Evolutionary conservation across 2,113 vertebrate genomes (phyloP).

Genomic region (Bubo scandiacus): DNA sequence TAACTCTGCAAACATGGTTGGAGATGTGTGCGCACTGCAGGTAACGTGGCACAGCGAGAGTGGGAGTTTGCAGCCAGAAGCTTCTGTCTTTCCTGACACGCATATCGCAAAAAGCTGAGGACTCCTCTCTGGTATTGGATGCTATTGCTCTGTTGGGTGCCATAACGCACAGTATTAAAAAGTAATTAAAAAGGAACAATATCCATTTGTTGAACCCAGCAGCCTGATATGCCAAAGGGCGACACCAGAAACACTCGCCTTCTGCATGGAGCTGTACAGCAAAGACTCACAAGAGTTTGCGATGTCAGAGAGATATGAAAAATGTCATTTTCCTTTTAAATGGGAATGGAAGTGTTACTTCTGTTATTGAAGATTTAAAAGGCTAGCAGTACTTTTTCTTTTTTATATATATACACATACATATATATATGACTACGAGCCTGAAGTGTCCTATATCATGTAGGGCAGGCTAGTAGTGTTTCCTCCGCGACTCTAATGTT

Average conservation of each 20-base stretch:
- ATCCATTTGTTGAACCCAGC: neutral
- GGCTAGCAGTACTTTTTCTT: neutral
- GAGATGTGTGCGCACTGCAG: fast-evolving
- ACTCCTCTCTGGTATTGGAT: neutral
- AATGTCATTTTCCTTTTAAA: neutral
- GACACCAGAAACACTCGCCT: fast-evolving
- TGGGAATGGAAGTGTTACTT: neutral
- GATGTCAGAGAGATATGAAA: neutral
- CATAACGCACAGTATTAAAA: neutral
- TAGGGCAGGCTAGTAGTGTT: neutral
- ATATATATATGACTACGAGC: neutral
- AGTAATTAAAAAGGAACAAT: neutral
- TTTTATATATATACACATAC: neutral
- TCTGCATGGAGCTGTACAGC: neutral
- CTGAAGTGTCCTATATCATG: neutral
- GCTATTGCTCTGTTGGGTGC: neutral
- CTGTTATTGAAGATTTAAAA: neutral
- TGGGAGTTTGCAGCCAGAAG: neutral
- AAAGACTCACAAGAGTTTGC: neutral
- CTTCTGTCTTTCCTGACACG: neutral
- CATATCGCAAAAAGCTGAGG: neutral
- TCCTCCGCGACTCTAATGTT: fast-evolving
- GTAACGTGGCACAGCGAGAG: neutral
- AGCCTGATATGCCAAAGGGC: neutral
- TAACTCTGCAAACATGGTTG: neutral